A percentile compares a stretch with the other conserved stretches of the same genome.
phyloP scores from a whole-genome alignment of 2,113 vertebrate genomes.

The Cheilinus undulatus region DNA sequence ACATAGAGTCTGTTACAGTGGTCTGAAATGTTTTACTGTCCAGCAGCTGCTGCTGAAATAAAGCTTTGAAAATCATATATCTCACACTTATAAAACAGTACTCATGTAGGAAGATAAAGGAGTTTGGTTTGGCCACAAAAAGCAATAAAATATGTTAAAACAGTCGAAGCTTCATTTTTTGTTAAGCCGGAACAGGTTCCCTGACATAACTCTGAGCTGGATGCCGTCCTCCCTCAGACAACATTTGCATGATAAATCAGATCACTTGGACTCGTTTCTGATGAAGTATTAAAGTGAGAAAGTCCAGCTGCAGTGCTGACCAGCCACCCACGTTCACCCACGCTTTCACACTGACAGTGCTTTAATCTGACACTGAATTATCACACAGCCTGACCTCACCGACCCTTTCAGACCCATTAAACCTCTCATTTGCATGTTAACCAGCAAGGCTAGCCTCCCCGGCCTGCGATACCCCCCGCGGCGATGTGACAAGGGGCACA shows the following conservation, averaged over 20 bases:
- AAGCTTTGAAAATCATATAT: too few relatives aligned
- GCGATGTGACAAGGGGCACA: slow-evolving; percentile 50
- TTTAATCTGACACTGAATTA: slow-evolving; percentile 71
- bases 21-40: too few relatives aligned
- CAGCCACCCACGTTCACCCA: slow-evolving; percentile 39
- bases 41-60: too few relatives aligned
- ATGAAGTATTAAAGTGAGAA: slow-evolving; percentile 35
- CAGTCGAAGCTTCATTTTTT: too few relatives aligned
- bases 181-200: too few relatives aligned
- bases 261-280: neutral
- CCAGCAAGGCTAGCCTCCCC: slow-evolving; percentile 31
- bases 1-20: too few relatives aligned
- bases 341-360: neutral
- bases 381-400: slow-evolving; percentile 66
- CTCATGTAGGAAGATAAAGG: too few relatives aligned
- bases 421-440: slow-evolving; percentile 80
- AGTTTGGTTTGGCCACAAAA: too few relatives aligned
- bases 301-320: slow-evolving; percentile 50
- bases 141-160: too few relatives aligned
- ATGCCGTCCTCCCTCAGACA: too few relatives aligned
- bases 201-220: too few relatives aligned
- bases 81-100: too few relatives aligned
- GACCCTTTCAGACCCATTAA: slow-evolving; percentile 74
- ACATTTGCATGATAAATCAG: neutral
- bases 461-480: slow-evolving; percentile 4